Conservation (phyloP, 2,113 vertebrate species). For the Sula dactylatra region DNA sequence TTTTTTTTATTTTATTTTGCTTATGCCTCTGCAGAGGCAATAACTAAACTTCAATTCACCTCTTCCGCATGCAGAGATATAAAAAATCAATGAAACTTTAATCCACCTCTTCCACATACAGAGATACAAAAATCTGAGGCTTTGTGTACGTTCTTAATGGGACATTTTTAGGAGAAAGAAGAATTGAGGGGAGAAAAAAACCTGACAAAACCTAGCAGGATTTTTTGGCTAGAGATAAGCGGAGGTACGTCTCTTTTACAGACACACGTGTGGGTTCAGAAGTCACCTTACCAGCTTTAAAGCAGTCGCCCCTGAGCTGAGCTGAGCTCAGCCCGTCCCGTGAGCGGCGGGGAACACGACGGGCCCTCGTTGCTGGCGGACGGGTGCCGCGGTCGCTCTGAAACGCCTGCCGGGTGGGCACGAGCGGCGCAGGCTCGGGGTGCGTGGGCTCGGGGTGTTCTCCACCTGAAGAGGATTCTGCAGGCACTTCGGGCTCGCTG, state of each 20-base stretch:
- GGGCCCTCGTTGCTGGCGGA: fast-evolving
- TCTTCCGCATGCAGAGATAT: not conserved
- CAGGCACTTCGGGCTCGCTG: fast-evolving
- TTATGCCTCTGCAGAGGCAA: not conserved
- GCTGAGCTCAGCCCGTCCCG: no score
- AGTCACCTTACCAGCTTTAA: not conserved
- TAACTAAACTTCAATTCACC: not conserved
- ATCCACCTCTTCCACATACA: not conserved
- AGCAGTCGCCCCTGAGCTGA: not conserved
- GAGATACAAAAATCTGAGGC: not conserved
- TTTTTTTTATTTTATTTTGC: not conserved
- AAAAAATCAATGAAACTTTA: no score
- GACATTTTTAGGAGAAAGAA: not conserved
- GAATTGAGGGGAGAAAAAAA: not conserved
- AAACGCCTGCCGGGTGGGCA: no score
- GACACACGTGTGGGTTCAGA: fast-evolving
- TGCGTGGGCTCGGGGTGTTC: no score
- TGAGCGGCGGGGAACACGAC: fast-evolving
- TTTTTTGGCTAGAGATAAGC: no score
- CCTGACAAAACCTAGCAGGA: not conserved
- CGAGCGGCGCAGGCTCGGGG: no score
- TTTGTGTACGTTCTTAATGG: fast-evolving
- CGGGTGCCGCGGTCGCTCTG: fast-evolving
- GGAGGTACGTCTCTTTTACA: no score
- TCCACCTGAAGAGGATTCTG: fast-evolving